Evolutionary conservation across 2,888 invertebrate species (phyloP).

Genomic region (Harpalus rufipes): DNA sequence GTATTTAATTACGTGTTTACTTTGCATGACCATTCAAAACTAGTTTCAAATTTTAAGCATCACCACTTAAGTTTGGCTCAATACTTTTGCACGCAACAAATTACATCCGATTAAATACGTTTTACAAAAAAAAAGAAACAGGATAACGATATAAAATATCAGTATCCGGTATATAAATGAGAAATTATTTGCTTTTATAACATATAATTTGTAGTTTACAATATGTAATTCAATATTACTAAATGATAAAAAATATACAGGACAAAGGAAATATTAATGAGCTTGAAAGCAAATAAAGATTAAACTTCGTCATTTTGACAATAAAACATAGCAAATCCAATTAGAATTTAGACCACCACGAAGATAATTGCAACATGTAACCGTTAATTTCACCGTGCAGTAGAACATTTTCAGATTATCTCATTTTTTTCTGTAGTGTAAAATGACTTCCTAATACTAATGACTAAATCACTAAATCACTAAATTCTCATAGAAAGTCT

Average conservation of each 20-base stretch:
- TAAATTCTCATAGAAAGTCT: background rate
- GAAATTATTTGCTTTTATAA: background rate
- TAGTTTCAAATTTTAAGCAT: too few relatives aligned
- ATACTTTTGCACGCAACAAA: too few relatives aligned
- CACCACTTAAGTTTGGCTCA: too few relatives aligned
- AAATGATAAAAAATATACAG: background rate
- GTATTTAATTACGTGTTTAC: too few relatives aligned
- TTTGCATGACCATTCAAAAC: too few relatives aligned
- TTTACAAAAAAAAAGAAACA: too few relatives aligned
- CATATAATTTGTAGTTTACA: background rate
- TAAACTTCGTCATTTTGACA: constrained; percentile 9
- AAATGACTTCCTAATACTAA: constrained; percentile 39
- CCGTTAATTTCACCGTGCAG: constrained; percentile 50
- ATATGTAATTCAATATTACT: background rate
- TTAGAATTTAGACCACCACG: constrained; percentile 58
- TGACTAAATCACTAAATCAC: constrained; percentile 29
- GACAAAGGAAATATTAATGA: background rate
- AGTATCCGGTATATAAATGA: background rate
- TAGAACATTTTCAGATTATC: constrained; percentile 43
- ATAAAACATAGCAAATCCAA: constrained; percentile 51
- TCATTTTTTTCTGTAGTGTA: background rate
- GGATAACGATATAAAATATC: too few relatives aligned
- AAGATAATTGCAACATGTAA: constrained; percentile 54
- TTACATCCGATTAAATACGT: too few relatives aligned
- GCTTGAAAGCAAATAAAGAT: constrained; percentile 16